Percentiles rank a stretch among this genome's conserved stretches.
These are phyloP conservation scores for Toxonevra muliebris DNA, from an alignment of 2,888 invertebrate genomes.

Conservation along the genomic window DNA sequence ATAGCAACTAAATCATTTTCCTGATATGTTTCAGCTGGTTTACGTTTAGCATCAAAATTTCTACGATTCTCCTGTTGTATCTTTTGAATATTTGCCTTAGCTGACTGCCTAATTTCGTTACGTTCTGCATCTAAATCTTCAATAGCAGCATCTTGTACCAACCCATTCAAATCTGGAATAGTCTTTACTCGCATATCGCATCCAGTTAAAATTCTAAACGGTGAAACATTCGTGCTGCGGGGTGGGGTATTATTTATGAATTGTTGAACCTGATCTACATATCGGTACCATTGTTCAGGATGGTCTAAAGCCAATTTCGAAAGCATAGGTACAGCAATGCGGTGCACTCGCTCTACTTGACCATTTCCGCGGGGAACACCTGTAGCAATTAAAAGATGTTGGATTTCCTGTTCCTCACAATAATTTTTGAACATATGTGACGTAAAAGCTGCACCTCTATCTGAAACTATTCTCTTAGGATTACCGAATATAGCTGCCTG, in stretches of 20 bases:
- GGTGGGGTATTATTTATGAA: conserved; percentile 20
- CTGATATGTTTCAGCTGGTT: conserved; percentile 18
- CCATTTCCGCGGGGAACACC: no score
- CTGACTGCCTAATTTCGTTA: conserved; percentile 9
- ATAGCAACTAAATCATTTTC: conserved; percentile 38
- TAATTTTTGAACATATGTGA: no score
- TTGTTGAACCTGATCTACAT: conserved; percentile 16
- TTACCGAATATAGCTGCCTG: no score
- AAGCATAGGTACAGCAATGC: conserved; percentile 20
- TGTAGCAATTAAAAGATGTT: conserved; percentile 37
- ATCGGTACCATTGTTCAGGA: conserved; percentile 30
- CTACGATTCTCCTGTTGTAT: conserved; percentile 27
- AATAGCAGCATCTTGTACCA: conserved; percentile 15
- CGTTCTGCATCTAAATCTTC: conserved; percentile 7
- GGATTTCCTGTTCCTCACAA: conserved; percentile 41
- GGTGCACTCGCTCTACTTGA: conserved; percentile 46
- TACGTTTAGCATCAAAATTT: conserved; percentile 11
- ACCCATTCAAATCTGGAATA: conserved; percentile 1
- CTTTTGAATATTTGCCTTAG: conserved; percentile 15
- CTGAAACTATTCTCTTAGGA: no score
- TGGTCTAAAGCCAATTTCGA: background rate
- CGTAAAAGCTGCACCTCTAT: no score
- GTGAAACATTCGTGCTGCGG: conserved; percentile 18
- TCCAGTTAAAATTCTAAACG: conserved; percentile 22
- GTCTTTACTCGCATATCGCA: conserved; percentile 15